Conservation (phyloP, 2,797 vertebrate species). For the Microctenopoma lineatum region DNA sequence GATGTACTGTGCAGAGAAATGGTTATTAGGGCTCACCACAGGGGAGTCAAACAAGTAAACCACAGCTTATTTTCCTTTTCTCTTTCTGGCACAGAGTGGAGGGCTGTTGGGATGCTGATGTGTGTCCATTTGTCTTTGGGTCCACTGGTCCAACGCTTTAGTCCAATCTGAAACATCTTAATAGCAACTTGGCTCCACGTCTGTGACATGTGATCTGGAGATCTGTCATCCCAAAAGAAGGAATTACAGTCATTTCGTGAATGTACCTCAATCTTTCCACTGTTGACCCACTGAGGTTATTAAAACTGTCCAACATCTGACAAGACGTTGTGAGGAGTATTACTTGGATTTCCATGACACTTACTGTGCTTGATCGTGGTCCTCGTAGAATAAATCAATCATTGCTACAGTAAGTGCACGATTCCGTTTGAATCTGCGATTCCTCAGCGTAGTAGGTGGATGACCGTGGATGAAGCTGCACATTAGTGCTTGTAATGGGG, state of each 20-base stretch:
- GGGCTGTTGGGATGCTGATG: constrained; percentile 33
- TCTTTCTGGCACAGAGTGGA: constrained; percentile 35
- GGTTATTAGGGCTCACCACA: constrained; percentile 66
- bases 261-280: constrained; percentile 5
- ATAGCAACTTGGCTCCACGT: constrained; percentile 30
- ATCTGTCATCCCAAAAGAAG: constrained; percentile 9
- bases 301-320: constrained; percentile 6
- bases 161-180: constrained; percentile 23
- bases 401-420: background rate
- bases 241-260: constrained; percentile 11
- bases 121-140: constrained; percentile 17
- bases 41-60: constrained; percentile 70
- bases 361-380: background rate
- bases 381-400: background rate
- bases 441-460: background rate
- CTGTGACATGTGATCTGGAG: background rate
- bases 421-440: background rate
- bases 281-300: background rate
- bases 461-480: too few relatives aligned
- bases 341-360: background rate
- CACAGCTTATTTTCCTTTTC: constrained; percentile 64
- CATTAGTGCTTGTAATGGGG: background rate
- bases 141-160: constrained; percentile 19
- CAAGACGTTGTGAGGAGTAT: background rate
- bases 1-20: constrained; percentile 53